These are phyloP conservation scores for Tachina fera DNA, from an alignment of 2,888 invertebrate species.

Conservation along the genomic window DNA sequence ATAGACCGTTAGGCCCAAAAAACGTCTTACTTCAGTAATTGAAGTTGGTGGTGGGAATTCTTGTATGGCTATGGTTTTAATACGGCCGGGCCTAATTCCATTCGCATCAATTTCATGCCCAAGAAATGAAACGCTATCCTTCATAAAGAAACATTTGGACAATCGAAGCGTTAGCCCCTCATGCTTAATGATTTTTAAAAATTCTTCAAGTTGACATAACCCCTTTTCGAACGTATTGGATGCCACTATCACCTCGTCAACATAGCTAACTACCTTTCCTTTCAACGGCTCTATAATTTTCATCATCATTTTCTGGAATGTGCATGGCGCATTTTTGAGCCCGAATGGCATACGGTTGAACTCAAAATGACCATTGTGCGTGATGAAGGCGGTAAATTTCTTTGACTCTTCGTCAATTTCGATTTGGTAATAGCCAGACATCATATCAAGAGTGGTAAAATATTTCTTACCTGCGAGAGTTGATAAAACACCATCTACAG, in stretches of 20 bases:
- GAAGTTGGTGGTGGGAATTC: constrained; percentile 73
- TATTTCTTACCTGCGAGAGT: constrained; percentile 74
- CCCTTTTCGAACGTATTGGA: constrained; percentile 55
- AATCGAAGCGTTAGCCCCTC: constrained; percentile 68
- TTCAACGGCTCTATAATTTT: constrained; percentile 39
- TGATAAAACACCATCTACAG: constrained; percentile 72
- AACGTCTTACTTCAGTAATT: constrained; percentile 74
- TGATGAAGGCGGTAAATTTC: constrained; percentile 53
- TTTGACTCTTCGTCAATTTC: constrained; percentile 51
- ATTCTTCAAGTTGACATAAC: constrained; percentile 56
- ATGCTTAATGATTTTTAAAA: constrained; percentile 45
- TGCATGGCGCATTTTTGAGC: constrained; percentile 55
- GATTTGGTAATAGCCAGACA: constrained; percentile 60
- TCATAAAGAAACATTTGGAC: constrained; percentile 73
- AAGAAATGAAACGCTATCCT: constrained; percentile 73
- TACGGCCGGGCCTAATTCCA: constrained; percentile 72
- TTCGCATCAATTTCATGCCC: constrained; percentile 73
- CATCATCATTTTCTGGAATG: constrained; percentile 77
- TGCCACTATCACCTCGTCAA: constrained; percentile 63
- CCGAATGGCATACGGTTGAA: no score
- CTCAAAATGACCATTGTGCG: constrained; percentile 48
- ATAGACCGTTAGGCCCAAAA: constrained; percentile 76
- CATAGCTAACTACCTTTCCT: neutral
- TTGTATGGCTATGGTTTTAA: constrained; percentile 44
- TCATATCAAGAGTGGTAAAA: constrained; percentile 59